These are phyloP conservation scores for Rana temporaria DNA, from an alignment of 2,113 vertebrate species.

Conservation along the genomic window DNA sequence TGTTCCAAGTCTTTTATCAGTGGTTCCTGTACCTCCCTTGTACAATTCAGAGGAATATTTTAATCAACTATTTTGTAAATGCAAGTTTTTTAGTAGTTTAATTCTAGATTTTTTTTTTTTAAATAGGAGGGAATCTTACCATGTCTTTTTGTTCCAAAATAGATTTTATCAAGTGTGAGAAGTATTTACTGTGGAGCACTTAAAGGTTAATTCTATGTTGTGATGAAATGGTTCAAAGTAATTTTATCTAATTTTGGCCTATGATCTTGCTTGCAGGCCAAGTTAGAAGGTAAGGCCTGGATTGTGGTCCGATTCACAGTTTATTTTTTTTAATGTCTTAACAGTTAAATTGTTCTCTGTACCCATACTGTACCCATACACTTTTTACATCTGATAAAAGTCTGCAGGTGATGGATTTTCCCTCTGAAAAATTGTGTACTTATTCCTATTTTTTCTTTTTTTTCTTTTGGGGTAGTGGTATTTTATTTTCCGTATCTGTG, in stretches of 20 bases:
- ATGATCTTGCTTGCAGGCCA: neutral
- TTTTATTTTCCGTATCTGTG: slow-evolving; percentile 79
- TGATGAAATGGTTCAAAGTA: neutral
- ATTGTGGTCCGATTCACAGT: too few relatives aligned
- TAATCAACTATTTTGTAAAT: slow-evolving; percentile 98
- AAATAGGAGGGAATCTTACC: slow-evolving; percentile 72
- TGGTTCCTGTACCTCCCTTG: slow-evolving; percentile 83
- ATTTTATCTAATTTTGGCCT: neutral
- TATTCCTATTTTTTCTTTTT: slow-evolving; percentile 60
- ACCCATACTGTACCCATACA: slow-evolving; percentile 64
- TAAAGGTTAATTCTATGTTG: neutral
- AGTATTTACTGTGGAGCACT: neutral
- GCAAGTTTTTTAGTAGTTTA: slow-evolving; percentile 89
- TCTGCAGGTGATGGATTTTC: slow-evolving; percentile 67
- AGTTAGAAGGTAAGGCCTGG: too few relatives aligned
- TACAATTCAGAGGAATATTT: slow-evolving; percentile 99
- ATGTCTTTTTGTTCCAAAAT: slow-evolving; percentile 67
- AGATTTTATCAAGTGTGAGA: neutral
- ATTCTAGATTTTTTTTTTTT: slow-evolving; percentile 87
- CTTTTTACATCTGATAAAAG: slow-evolving; percentile 67
- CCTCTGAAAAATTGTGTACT: slow-evolving; percentile 65
- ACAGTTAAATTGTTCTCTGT: slow-evolving; percentile 65
- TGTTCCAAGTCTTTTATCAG: slow-evolving; percentile 66
- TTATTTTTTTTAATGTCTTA: slow-evolving; percentile 62
- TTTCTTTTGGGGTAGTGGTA: slow-evolving; percentile 76